Evolutionary conservation across 2,113 vertebrate species (phyloP), one percentile per base, ranked within the genome.

Genomic region (Esox niger): DNA sequence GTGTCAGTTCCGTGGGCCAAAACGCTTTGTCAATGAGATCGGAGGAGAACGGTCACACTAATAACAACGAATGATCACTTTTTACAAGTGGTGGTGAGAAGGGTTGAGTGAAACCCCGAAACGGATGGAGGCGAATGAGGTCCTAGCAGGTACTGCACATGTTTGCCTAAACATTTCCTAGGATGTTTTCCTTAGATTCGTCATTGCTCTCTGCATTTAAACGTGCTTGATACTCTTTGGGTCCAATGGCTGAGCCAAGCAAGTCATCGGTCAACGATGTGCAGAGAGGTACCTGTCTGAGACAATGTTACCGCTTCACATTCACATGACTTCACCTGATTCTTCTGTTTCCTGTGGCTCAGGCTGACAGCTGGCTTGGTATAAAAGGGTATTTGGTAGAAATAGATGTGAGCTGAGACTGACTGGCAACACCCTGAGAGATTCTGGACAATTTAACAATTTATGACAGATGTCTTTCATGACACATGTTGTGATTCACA

Each of bases 211-310:
- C 57, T 71, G 72, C 60, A 75, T 84, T 82, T 64, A 71, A 65
- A 56, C 82, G 80, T 72, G 70, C 78, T 81, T 82, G 77, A 78
- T 76, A 82, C 62, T 58, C 54, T n/a, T 30, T 25, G 31, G 79
- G 71, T 87, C 82, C 83, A 81, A 83, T 81, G 74, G 80, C 82
- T 86, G 79, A 81, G 78, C 70, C 83, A 80, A 76, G 63, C 77
- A 76, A 84, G 82, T 84, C 81, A 89, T 85, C 83, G 80, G 74
- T 75, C 72, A 86, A 88, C 85, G 82, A 87, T 82, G 83, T 79
- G 83, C 71, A 84, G 75, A 80, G 85, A 73, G 69, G 64, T 83
- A 78, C 78, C 71, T 80, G 78, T 79, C 82, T 69, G 59, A 79
- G 68, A 68, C 30, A n/a, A n/a, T 55, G 73, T 76, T 81, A 54